Percentiles rank a stretch among this genome's conserved stretches.
phyloP scores from a whole-genome alignment of 1,140 invertebrate species.

The Drosophila pseudoobscura region DNA sequence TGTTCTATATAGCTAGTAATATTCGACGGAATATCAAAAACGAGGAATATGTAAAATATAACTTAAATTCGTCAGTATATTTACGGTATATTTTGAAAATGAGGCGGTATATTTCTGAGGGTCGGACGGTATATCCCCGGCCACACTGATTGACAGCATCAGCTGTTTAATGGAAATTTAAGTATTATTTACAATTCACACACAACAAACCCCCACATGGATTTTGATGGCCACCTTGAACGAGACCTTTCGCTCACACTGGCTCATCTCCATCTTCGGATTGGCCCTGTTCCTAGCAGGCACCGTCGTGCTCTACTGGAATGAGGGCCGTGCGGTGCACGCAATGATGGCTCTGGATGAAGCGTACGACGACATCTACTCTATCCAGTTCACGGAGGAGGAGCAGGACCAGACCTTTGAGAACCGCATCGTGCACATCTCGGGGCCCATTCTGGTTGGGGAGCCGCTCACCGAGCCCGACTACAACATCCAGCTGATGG shows the following conservation, averaged over 20 bases:
- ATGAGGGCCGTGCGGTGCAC: slow-evolving; percentile 89
- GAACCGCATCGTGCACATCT: slow-evolving; percentile 90
- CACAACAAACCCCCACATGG: slow-evolving; percentile 9
- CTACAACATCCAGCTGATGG: slow-evolving; percentile 90
- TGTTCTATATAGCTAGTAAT: no score
- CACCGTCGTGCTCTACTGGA: slow-evolving; percentile 88
- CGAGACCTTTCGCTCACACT: slow-evolving; percentile 86
- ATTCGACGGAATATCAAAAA: no score
- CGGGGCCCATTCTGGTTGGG: slow-evolving; percentile 88
- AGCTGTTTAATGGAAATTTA: slow-evolving; percentile 16
- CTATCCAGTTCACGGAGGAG: slow-evolving; percentile 85
- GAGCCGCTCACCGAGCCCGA: slow-evolving; percentile 92
- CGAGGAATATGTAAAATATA: no score
- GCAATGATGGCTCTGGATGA: slow-evolving; percentile 89
- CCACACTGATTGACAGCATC: no score
- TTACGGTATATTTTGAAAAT: no score
- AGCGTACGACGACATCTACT: slow-evolving; percentile 86
- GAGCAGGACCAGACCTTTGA: slow-evolving; percentile 87
- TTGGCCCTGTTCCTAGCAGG: slow-evolving; percentile 85
- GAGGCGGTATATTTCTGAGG: no score
- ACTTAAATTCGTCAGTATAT: no score
- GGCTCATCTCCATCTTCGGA: slow-evolving; percentile 87
- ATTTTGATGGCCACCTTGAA: slow-evolving; percentile 80
- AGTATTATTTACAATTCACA: neutral
- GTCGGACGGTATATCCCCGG: no score